Evolutionary conservation across 2,888 invertebrate genomes (phyloP).

Genomic region (Stegana nigrithorax): DNA sequence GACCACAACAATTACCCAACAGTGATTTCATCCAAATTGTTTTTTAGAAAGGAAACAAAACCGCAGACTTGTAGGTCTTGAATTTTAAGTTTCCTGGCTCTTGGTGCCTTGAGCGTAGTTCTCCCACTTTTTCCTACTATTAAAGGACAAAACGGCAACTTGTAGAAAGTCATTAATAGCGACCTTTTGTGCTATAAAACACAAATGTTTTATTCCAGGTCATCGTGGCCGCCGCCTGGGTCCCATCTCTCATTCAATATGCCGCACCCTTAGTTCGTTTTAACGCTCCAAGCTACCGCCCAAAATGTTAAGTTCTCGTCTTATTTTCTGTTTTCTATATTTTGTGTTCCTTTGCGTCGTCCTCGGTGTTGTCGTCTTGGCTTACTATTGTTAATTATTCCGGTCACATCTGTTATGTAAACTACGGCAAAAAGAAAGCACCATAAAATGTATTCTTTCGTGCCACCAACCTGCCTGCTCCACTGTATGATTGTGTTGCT

Average conservation of each 20-base stretch:
- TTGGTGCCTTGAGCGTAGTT: too few species aligned
- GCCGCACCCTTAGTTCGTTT: not conserved
- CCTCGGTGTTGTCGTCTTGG: conserved; percentile 42
- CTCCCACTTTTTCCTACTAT: not conserved
- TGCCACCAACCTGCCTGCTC: too few species aligned
- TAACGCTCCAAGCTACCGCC: not conserved
- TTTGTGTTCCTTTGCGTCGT: not conserved
- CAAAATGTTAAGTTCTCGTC: not conserved
- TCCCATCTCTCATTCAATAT: not conserved
- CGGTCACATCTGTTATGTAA: conserved; percentile 64
- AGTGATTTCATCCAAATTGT: too few species aligned
- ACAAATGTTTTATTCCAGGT: not conserved
- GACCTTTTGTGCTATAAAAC: not conserved
- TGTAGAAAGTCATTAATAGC: too few species aligned
- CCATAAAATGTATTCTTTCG: conserved; percentile 34
- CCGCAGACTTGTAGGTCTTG: too few species aligned
- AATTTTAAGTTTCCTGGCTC: too few species aligned
- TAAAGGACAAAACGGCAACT: not conserved
- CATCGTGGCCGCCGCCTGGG: not conserved
- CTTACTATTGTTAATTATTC: conserved; percentile 62
- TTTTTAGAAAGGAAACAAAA: too few species aligned
- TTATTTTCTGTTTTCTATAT: too few species aligned
- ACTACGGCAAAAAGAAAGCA: conserved; percentile 44
- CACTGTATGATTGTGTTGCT: too few species aligned
- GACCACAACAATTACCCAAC: too few species aligned